Evolutionary conservation across 1,140 invertebrate genomes (phyloP).

Genomic region (Pemphigus obesinymphae): DNA sequence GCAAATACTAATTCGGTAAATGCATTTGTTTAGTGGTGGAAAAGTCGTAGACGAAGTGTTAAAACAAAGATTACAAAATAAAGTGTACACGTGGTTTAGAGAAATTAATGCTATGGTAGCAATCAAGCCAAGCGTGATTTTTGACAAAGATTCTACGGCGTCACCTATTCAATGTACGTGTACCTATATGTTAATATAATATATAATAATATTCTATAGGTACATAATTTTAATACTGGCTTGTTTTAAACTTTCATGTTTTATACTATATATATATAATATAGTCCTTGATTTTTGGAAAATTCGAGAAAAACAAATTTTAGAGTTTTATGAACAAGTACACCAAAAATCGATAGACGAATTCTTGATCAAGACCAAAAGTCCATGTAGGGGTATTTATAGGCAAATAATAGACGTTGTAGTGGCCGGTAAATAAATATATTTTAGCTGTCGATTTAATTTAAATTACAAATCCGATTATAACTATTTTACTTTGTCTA

Average conservation of each 20-base stretch:
- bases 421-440: not conserved
- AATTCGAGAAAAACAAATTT: slow-evolving; percentile 63
- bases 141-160: slow-evolving; percentile 14
- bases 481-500: not conserved
- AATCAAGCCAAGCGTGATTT: not conserved
- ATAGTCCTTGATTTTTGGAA: slow-evolving; percentile 54
- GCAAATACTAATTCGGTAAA: not conserved
- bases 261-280: no score
- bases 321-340: slow-evolving; percentile 59
- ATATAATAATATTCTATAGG: no score
- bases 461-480: no score
- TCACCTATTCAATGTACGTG: not conserved
- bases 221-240: not conserved
- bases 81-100: slow-evolving; percentile 4
- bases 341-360: slow-evolving; percentile 65
- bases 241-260: not conserved
- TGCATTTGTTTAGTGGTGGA: not conserved
- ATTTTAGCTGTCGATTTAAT: no score
- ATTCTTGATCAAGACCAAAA: slow-evolving; percentile 43
- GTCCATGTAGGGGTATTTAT: slow-evolving; percentile 2
- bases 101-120: not conserved
- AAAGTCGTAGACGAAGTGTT: slow-evolving; percentile 23
- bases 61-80: slow-evolving; percentile 14
- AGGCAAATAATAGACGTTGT: not conserved
- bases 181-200: no score